These are phyloP conservation scores for Teleopsis dalmanni DNA, from an alignment of 1,140 invertebrate genomes.

Conservation along the genomic window DNA sequence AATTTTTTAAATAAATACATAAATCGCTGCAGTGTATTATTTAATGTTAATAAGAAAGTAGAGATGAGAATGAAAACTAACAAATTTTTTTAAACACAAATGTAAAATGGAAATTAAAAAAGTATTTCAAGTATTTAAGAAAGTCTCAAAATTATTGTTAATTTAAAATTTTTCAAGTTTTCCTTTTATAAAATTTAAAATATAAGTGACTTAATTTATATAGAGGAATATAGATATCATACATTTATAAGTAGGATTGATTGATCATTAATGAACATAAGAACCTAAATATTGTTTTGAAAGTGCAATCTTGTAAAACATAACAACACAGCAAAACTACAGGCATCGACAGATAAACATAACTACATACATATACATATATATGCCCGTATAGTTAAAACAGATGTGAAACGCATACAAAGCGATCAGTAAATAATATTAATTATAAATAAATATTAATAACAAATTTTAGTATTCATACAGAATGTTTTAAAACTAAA, in stretches of 20 bases:
- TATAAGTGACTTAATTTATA: too few species aligned
- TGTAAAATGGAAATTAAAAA: too few species aligned
- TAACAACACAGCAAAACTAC: background rate
- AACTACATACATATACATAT: background rate
- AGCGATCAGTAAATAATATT: slow-evolving; percentile 30
- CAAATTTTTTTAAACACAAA: too few species aligned
- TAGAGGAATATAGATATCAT: too few species aligned
- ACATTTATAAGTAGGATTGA: too few species aligned
- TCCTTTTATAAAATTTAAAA: too few species aligned
- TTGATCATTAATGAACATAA: slow-evolving; percentile 4
- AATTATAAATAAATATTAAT: slow-evolving; percentile 28
- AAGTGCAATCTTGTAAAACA: background rate
- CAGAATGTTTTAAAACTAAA: slow-evolving; percentile 44
- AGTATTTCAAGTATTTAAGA: too few species aligned
- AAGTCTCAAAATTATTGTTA: too few species aligned
- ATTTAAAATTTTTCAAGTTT: too few species aligned
- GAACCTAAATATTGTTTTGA: background rate
- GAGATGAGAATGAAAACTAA: too few species aligned
- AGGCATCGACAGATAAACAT: background rate
- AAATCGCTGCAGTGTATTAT: too few species aligned
- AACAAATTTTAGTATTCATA: slow-evolving; percentile 45
- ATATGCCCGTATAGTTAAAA: slow-evolving; percentile 1
- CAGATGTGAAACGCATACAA: slow-evolving; percentile 4
- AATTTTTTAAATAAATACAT: background rate
- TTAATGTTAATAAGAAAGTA: too few species aligned